phyloP scores from a whole-genome alignment of 2,888 invertebrate genomes.

The Heliconius cydno region DNA sequence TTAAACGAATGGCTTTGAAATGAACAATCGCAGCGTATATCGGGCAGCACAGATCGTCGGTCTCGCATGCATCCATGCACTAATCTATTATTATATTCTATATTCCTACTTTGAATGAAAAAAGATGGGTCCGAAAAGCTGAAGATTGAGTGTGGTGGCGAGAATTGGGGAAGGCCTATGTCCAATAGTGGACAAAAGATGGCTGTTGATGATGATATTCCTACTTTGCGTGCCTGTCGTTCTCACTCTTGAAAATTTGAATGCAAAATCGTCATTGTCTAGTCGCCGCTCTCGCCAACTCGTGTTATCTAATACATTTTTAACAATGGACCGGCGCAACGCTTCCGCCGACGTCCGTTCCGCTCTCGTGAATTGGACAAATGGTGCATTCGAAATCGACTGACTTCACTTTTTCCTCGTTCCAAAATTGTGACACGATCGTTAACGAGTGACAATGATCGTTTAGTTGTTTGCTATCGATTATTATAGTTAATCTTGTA shows the following conservation, averaged over 20 bases:
- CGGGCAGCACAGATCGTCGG: slow-evolving; percentile 23
- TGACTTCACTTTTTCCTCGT: slow-evolving; percentile 75
- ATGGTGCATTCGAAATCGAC: slow-evolving; percentile 74
- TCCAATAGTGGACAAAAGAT: too few species aligned
- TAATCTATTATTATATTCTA: slow-evolving; percentile 41
- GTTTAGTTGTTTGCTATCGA: slow-evolving; percentile 69
- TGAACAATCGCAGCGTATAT: slow-evolving; percentile 15
- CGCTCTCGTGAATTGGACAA: slow-evolving; percentile 82
- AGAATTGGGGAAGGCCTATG: too few species aligned
- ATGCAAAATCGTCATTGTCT: slow-evolving; percentile 73
- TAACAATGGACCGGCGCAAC: slow-evolving; percentile 71
- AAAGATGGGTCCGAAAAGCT: too few species aligned
- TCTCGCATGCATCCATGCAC: slow-evolving; percentile 28
- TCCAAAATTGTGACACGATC: slow-evolving; percentile 52
- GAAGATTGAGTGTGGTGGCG: too few species aligned
- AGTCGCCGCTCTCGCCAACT: slow-evolving; percentile 66
- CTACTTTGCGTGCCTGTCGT: slow-evolving; percentile 52
- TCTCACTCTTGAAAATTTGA: slow-evolving; percentile 68
- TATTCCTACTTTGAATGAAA: slow-evolving; percentile 1
- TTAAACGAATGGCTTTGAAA: neutral
- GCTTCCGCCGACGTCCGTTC: slow-evolving; percentile 77
- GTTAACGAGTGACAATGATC: slow-evolving; percentile 31
- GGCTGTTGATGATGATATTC: too few species aligned
- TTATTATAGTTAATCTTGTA: slow-evolving; percentile 72
- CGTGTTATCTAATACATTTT: slow-evolving; percentile 76